Percentiles rank a stretch among this genome's conserved stretches.
These are phyloP conservation scores for Varecia variegata DNA, from an alignment of 2,797 vertebrate species.

Conservation along the genomic window DNA sequence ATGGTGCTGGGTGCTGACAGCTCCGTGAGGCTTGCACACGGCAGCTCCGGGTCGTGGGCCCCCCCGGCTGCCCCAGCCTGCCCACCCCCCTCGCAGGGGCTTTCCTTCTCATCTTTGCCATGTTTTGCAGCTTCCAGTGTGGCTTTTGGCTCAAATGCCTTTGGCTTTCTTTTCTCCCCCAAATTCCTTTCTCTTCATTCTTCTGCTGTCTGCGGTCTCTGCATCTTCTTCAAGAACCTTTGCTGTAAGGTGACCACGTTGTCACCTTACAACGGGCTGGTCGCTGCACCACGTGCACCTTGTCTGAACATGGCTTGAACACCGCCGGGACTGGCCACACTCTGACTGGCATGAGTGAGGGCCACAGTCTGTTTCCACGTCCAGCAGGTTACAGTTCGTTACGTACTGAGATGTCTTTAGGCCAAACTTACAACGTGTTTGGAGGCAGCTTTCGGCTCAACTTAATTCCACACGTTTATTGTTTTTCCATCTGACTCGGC, in stretches of 20 bases:
- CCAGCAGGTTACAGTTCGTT: not conserved
- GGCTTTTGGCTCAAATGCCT: accelerated
- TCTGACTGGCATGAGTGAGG: not conserved
- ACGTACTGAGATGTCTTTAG: not conserved
- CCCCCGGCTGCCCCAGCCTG: accelerated
- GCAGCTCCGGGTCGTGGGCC: not conserved
- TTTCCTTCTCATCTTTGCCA: not conserved
- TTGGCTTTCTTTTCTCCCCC: not conserved
- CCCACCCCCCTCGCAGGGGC: accelerated
- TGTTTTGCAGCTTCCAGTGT: not conserved
- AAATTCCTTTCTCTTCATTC: not conserved
- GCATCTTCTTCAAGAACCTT: not conserved
- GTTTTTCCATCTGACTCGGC: not conserved
- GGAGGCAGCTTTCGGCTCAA: not conserved
- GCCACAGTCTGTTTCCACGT: not conserved
- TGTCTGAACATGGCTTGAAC: not conserved
- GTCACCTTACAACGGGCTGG: not conserved
- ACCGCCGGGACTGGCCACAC: not conserved
- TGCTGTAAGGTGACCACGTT: too few relatives aligned
- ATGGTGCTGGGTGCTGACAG: accelerated
- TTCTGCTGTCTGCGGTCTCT: not conserved
- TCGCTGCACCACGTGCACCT: not conserved
- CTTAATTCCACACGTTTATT: too few relatives aligned
- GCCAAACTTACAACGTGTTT: not conserved
- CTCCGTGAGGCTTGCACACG: not conserved